Percentiles rank a stretch among this genome's conserved stretches.
phyloP scores from a whole-genome alignment of 2,113 vertebrate species.

The Malaclemys terrapin region DNA sequence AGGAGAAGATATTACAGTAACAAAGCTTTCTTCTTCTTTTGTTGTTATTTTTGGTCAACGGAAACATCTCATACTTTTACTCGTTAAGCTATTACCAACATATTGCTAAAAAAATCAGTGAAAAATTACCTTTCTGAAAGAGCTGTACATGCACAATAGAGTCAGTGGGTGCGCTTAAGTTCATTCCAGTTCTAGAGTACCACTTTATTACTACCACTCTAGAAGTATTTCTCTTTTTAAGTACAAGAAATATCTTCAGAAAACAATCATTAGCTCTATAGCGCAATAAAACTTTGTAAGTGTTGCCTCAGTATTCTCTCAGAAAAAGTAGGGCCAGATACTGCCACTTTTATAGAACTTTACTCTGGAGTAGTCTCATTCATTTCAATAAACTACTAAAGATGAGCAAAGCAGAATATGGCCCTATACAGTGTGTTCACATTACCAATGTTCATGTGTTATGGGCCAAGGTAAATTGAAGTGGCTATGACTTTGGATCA shows the following conservation, averaged over 20 bases:
- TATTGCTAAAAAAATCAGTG: not conserved
- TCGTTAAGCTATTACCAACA: not conserved
- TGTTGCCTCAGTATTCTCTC: not conserved
- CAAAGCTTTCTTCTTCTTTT: not conserved
- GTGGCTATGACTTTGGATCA: not conserved
- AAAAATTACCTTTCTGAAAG: not conserved
- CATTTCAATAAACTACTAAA: not conserved
- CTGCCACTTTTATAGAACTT: not conserved
- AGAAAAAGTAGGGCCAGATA: not conserved
- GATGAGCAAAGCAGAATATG: not conserved
- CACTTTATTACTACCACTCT: not conserved
- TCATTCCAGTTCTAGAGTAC: not conserved
- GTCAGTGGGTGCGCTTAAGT: not conserved
- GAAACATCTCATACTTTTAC: not conserved
- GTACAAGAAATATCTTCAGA: not conserved
- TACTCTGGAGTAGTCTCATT: too few relatives aligned
- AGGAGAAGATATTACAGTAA: not conserved
- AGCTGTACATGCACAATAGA: not conserved
- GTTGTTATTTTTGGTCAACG: not conserved
- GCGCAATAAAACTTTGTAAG: not conserved
- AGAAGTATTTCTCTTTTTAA: constrained; percentile 9
- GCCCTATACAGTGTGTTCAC: not conserved
- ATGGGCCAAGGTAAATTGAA: not conserved
- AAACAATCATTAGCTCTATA: not conserved
- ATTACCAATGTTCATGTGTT: not conserved